phyloP scores from a whole-genome alignment of 1,140 invertebrate species.

The Aporrectodea caliginosa region DNA sequence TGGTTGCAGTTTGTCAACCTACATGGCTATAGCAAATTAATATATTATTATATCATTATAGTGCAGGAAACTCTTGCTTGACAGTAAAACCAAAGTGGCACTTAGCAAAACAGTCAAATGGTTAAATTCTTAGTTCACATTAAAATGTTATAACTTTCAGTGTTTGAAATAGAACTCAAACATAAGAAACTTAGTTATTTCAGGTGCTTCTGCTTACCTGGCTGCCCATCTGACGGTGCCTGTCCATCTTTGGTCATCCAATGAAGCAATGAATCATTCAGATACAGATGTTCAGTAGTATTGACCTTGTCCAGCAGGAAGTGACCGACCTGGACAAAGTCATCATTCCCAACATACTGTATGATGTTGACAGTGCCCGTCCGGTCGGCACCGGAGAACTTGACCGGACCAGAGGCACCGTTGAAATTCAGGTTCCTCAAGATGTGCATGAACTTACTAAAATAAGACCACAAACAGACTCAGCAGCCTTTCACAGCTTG shows the following conservation, averaged over 20 bases:
- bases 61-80: no score
- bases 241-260: conserved; percentile 65
- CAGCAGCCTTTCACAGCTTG: no score
- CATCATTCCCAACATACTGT: conserved; percentile 66
- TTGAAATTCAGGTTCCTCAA: conserved; percentile 65
- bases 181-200: no score
- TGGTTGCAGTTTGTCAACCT: no score
- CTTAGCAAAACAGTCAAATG: no score
- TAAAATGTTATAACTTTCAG: no score
- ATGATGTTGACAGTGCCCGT: conserved; percentile 67
- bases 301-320: conserved; percentile 62
- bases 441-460: conserved; percentile 56
- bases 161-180: no score
- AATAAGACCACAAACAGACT: conserved; percentile 34
- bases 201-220: conserved; percentile 50
- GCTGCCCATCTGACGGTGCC: conserved; percentile 68
- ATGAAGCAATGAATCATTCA: conserved; percentile 61
- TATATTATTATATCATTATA: no score
- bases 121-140: no score
- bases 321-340: conserved; percentile 61
- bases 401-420: conserved; percentile 73
- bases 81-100: no score
- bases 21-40: no score
- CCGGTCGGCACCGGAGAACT: conserved; percentile 68
- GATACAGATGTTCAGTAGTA: conserved; percentile 44